A percentile compares a stretch with the other conserved stretches of the same genome.
These are phyloP conservation scores for Lepus americanus DNA, from an alignment of 2,113 vertebrate species.

Conservation along the genomic window DNA sequence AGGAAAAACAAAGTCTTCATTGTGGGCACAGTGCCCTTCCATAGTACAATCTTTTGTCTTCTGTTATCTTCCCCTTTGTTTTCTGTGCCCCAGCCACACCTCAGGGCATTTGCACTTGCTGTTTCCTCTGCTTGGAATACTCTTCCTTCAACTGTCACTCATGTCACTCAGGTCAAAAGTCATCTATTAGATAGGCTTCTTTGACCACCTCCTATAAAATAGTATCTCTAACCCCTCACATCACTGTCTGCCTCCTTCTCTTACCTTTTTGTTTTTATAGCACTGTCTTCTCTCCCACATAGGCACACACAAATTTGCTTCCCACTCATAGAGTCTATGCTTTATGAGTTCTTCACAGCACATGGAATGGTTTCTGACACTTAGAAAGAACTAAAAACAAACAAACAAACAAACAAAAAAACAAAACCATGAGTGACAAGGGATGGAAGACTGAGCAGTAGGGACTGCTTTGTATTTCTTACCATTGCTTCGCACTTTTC, in stretches of 20 bases:
- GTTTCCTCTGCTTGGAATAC: neutral
- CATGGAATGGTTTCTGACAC: neutral
- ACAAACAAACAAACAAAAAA: no score
- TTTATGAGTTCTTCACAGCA: neutral
- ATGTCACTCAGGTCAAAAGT: constrained; percentile 26
- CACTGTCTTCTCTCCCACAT: neutral
- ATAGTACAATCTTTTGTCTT: neutral
- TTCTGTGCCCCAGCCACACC: neutral
- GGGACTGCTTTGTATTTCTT: neutral
- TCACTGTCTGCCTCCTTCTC: neutral
- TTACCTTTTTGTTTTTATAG: neutral
- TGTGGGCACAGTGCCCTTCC: neutral
- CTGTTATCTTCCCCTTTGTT: neutral
- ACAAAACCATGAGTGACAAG: neutral
- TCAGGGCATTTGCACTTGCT: neutral
- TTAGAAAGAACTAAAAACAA: constrained; percentile 9
- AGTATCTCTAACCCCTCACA: neutral
- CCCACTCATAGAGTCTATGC: neutral
- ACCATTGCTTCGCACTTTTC: neutral
- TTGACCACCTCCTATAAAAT: neutral
- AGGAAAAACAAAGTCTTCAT: neutral
- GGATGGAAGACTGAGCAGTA: neutral
- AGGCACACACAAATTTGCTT: neutral
- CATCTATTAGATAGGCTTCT: constrained; percentile 31
- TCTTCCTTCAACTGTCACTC: neutral